Evolutionary conservation across 2,113 vertebrate species (phyloP).

Genomic region (Cariama cristata): DNA sequence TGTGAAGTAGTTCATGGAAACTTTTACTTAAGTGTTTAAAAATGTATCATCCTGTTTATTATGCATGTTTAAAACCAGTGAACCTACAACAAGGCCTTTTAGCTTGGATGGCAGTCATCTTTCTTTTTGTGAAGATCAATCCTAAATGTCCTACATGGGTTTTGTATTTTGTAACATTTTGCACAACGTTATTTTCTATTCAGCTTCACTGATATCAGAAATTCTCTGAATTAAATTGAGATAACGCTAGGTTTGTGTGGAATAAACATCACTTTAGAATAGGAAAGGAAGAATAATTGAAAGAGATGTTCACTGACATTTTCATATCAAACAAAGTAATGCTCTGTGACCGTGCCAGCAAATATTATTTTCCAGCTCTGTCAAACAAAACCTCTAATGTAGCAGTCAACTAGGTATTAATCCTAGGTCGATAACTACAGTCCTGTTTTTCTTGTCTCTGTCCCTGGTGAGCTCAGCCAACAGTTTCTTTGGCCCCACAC

Average conservation of each 20-base stretch:
- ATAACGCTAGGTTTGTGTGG: not conserved
- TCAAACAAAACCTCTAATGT: constrained; percentile 42
- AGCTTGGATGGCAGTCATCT: not conserved
- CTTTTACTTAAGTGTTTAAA: not conserved
- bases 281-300: constrained; percentile 42
- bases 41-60: not conserved
- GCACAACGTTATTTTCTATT: constrained; percentile 3
- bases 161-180: constrained; percentile 23
- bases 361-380: constrained; percentile 35
- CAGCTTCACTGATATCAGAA: not conserved
- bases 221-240: constrained; percentile 20
- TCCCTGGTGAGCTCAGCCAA: not conserved
- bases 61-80: not conserved
- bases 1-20: not conserved
- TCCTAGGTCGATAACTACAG: not conserved
- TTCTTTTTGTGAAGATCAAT: not conserved
- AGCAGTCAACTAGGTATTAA: constrained; percentile 46
- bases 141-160: not conserved
- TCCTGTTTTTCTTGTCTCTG: constrained; percentile 16
- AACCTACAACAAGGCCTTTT: not conserved
- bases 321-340: constrained; percentile 69
- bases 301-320: constrained; percentile 61
- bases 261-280: not conserved
- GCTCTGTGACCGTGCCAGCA: constrained; percentile 36
- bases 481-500: not conserved